Base-by-base conservation (phyloP, 2,888 invertebrate genomes). In the Cryptocephalus primarius region DNA sequence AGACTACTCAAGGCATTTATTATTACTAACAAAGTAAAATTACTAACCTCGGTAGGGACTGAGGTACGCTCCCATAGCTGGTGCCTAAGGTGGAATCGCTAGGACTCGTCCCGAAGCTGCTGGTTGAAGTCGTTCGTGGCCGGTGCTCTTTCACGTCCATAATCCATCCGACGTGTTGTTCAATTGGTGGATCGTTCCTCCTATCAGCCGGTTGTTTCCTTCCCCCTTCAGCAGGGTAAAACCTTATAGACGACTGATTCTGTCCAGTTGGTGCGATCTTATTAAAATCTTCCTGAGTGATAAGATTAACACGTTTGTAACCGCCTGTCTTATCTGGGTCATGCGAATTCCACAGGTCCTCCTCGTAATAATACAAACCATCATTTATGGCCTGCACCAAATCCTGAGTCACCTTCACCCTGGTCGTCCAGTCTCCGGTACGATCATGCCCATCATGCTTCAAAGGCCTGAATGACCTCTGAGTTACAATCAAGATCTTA, bases 131-230 rank as follows among this genome's bases (percentile, higher is more conserved):
- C 12, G 88, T 88, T 46, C 90, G 73, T 8, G 82, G 80, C 9
- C 87, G 73, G 67, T 91, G 90, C 62, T 89, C 89, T 64, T 85
- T 83, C 6, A 83, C 80, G 69, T 91, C 97, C 82, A 97, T 88
- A 57, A 97, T 85, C 97, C 97, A 97, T 11, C 97, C 97, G 38
- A 96, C 89, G 65, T 94, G 92, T 62, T 89, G 85, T 69, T 95
- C 95, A 52, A 88, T 82, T 0, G 94, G 94, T 39, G 94, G 94
- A 75, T 36, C 11, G 12, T 36, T 36, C 12, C 11, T 11, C n/a
- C 12, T n/a, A 11, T 36, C 12, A 6, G 36, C 12, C 12, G n/a
- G 2, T 6, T 36, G 36, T 6, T 36, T 36, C 11, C 36, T n/a
- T 6, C 11, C 11, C 36, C 11, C 12, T 4, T 12, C 36, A 6